Conservation (phyloP, 1,140 invertebrate species). For the Drosophila pallidifrons region DNA sequence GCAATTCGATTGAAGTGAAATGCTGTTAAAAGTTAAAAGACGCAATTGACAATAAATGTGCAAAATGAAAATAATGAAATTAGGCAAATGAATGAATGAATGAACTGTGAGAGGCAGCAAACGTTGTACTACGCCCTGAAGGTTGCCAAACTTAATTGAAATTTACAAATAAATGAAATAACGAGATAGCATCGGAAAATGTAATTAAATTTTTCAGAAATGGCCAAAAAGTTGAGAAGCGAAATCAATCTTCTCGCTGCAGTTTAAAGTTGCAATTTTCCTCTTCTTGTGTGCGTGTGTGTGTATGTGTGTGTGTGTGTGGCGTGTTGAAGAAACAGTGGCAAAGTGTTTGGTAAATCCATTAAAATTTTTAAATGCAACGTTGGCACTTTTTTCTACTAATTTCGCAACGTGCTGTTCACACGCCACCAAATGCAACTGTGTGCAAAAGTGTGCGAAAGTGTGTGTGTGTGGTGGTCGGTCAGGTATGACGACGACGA, state of each 20-base stretch:
- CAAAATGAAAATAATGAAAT: background rate
- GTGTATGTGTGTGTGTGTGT: background rate
- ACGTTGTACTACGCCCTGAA: background rate
- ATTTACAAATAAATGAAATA: constrained; percentile 4
- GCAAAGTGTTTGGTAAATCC: constrained; percentile 58
- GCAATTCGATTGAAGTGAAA: no score
- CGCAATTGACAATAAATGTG: no score
- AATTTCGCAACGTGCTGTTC: constrained; percentile 56
- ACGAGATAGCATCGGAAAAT: constrained; percentile 1
- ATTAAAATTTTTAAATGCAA: constrained; percentile 80
- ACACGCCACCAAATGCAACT: background rate
- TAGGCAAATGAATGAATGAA: background rate
- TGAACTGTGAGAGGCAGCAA: background rate
- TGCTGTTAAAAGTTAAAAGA: no score
- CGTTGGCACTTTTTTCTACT: constrained; percentile 74
- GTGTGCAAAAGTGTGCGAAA: constrained; percentile 10
- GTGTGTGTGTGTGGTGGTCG: constrained; percentile 42
- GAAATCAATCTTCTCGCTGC: background rate
- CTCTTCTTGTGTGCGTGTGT: no score
- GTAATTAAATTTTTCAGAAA: background rate
- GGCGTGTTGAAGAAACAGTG: constrained; percentile 44
- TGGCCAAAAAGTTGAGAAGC: constrained; percentile 1
- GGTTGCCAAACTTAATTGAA: background rate
- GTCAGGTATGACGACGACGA: constrained; percentile 73
- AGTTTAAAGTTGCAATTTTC: no score